These are phyloP conservation scores for Strongylocentrotus purpuratus DNA, from an alignment of 35 echinoderm and acorn worm genomes.

Conservation along the genomic window DNA sequence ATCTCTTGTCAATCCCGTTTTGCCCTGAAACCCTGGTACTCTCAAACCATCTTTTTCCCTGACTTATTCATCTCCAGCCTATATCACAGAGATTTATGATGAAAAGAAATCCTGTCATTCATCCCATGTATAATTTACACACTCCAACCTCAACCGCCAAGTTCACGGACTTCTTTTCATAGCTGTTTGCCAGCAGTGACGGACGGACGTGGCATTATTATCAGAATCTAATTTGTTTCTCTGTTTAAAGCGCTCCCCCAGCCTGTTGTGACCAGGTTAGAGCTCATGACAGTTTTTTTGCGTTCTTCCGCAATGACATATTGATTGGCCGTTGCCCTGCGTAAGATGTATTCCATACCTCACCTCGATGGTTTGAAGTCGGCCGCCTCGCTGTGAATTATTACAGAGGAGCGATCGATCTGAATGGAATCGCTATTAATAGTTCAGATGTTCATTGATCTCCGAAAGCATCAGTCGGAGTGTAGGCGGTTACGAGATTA, in stretches of 20 bases:
- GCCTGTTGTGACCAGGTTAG: not conserved
- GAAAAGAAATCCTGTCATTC: not conserved
- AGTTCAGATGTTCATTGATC: not conserved
- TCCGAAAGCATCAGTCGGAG: not conserved
- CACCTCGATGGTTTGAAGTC: not conserved
- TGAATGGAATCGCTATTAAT: slow-evolving; percentile 5
- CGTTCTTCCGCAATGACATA: not conserved
- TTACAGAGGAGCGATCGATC: not conserved
- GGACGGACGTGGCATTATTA: not conserved
- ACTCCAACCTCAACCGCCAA: not conserved
- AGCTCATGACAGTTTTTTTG: not conserved
- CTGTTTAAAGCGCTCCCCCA: not conserved
- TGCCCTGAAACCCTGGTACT: not conserved
- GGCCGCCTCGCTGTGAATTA: not conserved
- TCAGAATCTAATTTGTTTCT: slow-evolving; percentile 5
- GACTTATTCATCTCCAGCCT: not conserved
- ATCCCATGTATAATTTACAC: not conserved
- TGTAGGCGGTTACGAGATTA: not conserved
- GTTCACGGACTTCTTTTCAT: not conserved
- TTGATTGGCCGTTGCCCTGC: not conserved
- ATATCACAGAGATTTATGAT: not conserved
- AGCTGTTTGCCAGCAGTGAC: not conserved
- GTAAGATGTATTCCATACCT: not conserved
- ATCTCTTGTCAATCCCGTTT: not conserved
- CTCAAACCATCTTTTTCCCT: not conserved